A percentile compares a stretch with the other conserved stretches of the same genome.
Conservation (phyloP, 2,797 vertebrate genomes). For the Cygnus olor region DNA sequence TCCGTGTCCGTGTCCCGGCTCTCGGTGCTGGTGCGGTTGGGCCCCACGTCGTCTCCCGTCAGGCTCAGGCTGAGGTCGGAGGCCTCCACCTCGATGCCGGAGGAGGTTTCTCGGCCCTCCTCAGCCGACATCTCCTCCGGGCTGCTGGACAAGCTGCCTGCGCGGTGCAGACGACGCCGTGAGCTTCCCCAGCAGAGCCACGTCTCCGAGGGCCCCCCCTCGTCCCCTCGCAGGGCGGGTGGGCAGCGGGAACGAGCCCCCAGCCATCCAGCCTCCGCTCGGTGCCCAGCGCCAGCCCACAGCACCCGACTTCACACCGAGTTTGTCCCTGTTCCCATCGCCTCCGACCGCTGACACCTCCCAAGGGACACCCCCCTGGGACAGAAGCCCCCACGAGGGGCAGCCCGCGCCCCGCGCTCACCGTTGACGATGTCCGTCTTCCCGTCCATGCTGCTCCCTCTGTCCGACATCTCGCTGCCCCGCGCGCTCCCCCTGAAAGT, state of each 20-base stretch:
- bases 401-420: slow-evolving; percentile 24
- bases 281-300: too few relatives aligned
- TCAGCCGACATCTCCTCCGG: slow-evolving; percentile 82
- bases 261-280: neutral
- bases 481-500: slow-evolving; percentile 35
- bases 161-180: accelerated
- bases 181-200: neutral
- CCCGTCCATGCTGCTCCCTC: slow-evolving; percentile 71
- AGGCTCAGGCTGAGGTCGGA: slow-evolving; percentile 82
- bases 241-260: neutral
- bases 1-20: slow-evolving; percentile 76
- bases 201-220: neutral
- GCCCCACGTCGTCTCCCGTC: slow-evolving; percentile 73
- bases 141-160: slow-evolving; percentile 82
- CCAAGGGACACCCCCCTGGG: too few relatives aligned
- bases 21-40: slow-evolving; percentile 70
- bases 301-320: too few relatives aligned
- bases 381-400: too few relatives aligned
- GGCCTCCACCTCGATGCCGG: slow-evolving; percentile 82
- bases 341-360: neutral
- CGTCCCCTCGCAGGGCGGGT: too few relatives aligned
- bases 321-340: neutral
- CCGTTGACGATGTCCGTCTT: slow-evolving; percentile 78
- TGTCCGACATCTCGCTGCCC: slow-evolving; percentile 72
- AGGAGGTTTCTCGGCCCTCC: slow-evolving; percentile 81